phyloP scores from a whole-genome alignment of 2,888 invertebrate species.

The Conops quadrifasciatus region DNA sequence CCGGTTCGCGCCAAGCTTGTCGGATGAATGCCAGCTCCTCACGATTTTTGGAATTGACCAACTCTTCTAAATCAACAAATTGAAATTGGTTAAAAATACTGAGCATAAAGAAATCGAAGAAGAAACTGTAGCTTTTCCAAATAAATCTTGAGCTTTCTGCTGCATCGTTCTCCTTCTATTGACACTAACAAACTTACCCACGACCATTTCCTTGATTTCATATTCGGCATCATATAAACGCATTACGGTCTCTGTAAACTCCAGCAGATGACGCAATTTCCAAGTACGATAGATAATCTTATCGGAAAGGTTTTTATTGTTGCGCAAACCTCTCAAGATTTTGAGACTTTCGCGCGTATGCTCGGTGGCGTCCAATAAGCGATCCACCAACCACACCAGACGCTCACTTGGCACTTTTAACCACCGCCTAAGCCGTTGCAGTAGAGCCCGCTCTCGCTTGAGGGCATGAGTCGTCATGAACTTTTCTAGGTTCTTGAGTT shows the following conservation, averaged over 20 bases:
- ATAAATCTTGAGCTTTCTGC: background rate
- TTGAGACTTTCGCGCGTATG: slow-evolving; percentile 11
- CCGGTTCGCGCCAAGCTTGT: slow-evolving; percentile 22
- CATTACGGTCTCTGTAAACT: slow-evolving; percentile 30
- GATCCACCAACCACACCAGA: slow-evolving; percentile 13
- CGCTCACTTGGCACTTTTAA: background rate
- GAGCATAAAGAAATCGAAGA: background rate
- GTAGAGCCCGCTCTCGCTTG: background rate
- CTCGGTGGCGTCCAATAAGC: slow-evolving; percentile 21
- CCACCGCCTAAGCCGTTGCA: background rate
- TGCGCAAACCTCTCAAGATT: background rate
- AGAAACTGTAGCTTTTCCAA: background rate
- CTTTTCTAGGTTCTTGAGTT: slow-evolving; percentile 9
- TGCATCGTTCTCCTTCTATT: background rate
- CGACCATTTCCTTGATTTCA: slow-evolving; percentile 35
- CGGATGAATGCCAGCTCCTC: slow-evolving; percentile 14
- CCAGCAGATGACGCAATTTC: slow-evolving; percentile 19
- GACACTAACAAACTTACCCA: slow-evolving; percentile 17
- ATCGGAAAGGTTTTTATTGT: background rate
- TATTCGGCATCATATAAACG: slow-evolving; percentile 34
- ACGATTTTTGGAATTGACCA: slow-evolving; percentile 7
- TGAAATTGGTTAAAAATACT: too few species aligned
- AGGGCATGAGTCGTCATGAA: background rate
- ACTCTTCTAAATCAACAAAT: slow-evolving; percentile 18
- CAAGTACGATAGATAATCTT: slow-evolving; percentile 30